Evolutionary conservation across 64 coral and sea anemone genomes (phyloP).

Genomic region (Pocillopora damicornis): DNA sequence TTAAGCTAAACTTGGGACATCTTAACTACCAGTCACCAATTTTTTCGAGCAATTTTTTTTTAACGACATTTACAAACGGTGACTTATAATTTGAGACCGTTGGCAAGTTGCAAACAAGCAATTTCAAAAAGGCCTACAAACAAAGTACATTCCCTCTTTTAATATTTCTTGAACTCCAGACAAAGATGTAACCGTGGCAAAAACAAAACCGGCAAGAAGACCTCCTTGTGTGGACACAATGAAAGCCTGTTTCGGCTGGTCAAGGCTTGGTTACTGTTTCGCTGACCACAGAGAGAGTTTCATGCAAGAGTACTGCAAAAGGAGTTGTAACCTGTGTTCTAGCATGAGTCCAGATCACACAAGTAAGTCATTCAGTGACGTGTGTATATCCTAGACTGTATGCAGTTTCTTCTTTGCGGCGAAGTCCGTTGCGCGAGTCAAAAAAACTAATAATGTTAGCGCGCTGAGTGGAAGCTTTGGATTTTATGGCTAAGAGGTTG

Average conservation of each 20-base stretch:
- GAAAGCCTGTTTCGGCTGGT: slow-evolving; percentile 33
- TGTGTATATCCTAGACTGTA: too few relatives aligned
- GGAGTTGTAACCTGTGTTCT: slow-evolving; percentile 45
- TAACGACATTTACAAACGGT: too few relatives aligned
- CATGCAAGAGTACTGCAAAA: slow-evolving; percentile 55
- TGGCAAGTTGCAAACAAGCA: too few relatives aligned
- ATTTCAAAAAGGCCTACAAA: too few relatives aligned
- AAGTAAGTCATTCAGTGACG: not conserved
- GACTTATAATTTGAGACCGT: too few relatives aligned
- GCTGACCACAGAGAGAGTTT: not conserved
- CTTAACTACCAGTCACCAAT: too few relatives aligned
- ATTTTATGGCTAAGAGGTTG: not conserved
- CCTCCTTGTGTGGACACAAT: slow-evolving; percentile 39
- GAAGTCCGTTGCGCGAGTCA: too few relatives aligned
- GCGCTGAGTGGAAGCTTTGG: not conserved
- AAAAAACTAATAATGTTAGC: not conserved
- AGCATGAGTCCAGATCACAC: not conserved
- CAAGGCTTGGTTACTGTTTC: slow-evolving; percentile 52
- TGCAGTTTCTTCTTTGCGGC: too few relatives aligned
- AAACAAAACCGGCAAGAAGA: not conserved
- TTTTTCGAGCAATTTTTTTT: too few relatives aligned
- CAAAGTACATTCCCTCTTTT: not conserved
- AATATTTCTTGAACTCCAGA: not conserved
- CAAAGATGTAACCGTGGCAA: not conserved
- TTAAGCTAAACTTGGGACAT: too few relatives aligned